Evolutionary conservation across 2,113 vertebrate species (phyloP).

Genomic region (Mustelus asterias): DNA sequence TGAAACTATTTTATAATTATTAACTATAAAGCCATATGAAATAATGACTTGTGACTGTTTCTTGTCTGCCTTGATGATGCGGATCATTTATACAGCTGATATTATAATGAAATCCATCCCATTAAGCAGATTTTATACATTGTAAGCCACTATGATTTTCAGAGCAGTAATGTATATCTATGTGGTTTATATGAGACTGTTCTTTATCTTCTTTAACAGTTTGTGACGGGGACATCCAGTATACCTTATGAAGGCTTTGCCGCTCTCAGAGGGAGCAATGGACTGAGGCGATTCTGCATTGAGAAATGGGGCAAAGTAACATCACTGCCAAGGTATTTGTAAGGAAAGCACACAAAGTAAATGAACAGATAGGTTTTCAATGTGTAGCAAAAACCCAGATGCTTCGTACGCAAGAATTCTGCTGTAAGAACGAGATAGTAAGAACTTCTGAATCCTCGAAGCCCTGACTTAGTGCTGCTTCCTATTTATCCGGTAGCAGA

Average conservation of each 20-base stretch:
- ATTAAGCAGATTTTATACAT: not conserved
- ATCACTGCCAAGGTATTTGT: slow-evolving; percentile 75
- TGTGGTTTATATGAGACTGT: not conserved
- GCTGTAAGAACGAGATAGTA: not conserved
- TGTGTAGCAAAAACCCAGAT: not conserved
- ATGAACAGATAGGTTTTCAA: not conserved
- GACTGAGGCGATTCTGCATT: slow-evolving; percentile 89
- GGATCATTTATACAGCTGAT: not conserved
- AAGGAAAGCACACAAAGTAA: not conserved
- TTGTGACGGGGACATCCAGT: slow-evolving; percentile 92
- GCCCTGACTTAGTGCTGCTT: not conserved
- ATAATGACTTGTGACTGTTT: not conserved
- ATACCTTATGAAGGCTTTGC: slow-evolving; percentile 95
- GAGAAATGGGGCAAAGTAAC: slow-evolving; percentile 98
- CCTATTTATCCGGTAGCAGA: not conserved
- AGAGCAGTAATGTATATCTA: too few relatives aligned
- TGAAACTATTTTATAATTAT: slow-evolving; percentile 8
- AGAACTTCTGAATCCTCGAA: not conserved
- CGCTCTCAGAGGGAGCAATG: slow-evolving; percentile 85
- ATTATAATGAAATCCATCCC: not conserved
- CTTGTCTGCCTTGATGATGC: not conserved
- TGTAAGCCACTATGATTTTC: not conserved
- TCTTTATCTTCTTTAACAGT: slow-evolving; percentile 55
- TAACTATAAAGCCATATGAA: not conserved
- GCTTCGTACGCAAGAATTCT: not conserved